phyloP scores from a whole-genome alignment of 2,888 invertebrate species.

The Periphyllus acericola region DNA sequence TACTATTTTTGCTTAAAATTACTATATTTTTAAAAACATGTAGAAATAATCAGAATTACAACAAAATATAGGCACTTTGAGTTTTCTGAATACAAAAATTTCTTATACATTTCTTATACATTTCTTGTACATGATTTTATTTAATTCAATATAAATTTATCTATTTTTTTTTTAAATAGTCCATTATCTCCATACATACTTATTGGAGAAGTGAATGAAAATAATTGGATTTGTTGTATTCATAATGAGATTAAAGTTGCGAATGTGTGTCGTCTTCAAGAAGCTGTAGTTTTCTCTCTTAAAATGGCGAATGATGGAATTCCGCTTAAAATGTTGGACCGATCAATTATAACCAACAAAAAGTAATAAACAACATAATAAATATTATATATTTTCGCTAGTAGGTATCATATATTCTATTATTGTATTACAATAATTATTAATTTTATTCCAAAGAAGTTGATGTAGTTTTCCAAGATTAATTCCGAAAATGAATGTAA shows the following conservation, averaged over 20 bases:
- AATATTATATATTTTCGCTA: background rate
- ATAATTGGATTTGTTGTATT: conserved; percentile 57
- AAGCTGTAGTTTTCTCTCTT: conserved; percentile 63
- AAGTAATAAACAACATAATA: conserved; percentile 50
- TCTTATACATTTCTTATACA: too few species aligned
- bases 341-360: conserved; percentile 58
- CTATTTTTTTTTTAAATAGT: conserved; percentile 12
- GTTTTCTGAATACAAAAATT: too few species aligned
- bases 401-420: background rate
- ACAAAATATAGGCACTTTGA: too few species aligned
- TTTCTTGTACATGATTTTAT: background rate
- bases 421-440: background rate
- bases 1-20: too few species aligned
- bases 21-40: too few species aligned
- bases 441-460: too few species aligned
- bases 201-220: conserved; percentile 62
- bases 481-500: background rate
- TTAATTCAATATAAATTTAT: background rate
- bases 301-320: conserved; percentile 63
- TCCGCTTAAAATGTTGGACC: conserved; percentile 63
- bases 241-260: conserved; percentile 55
- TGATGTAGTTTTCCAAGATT: background rate
- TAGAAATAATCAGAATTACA: too few species aligned
- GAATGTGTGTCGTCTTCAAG: conserved; percentile 63
- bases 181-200: conserved; percentile 7